These are phyloP conservation scores for Platypus cylindrus DNA, from an alignment of 2,888 invertebrate genomes.

Conservation along the genomic window DNA sequence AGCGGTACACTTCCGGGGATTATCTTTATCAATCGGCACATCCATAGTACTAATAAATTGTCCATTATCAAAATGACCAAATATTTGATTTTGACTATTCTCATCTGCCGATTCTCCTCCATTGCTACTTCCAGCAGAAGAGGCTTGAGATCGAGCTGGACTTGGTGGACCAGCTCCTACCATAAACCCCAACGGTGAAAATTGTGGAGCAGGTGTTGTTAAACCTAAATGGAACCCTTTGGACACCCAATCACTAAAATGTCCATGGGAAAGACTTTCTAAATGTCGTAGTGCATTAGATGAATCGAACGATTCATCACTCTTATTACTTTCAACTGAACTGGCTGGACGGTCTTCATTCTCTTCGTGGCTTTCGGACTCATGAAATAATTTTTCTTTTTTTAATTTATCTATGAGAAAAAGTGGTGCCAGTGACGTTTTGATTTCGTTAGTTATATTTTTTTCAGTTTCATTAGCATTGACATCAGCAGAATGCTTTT, in stretches of 20 bases:
- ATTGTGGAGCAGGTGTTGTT: constrained; percentile 31
- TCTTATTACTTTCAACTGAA: constrained; percentile 43
- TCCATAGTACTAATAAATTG: constrained; percentile 63
- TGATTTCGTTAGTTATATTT: constrained; percentile 28
- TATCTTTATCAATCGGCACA: constrained; percentile 83
- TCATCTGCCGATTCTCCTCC: constrained; percentile 48
- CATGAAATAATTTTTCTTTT: constrained; percentile 31
- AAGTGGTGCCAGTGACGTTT: constrained; percentile 34
- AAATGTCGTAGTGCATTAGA: constrained; percentile 63
- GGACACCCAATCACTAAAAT: constrained; percentile 46
- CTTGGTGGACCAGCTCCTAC: constrained; percentile 44
- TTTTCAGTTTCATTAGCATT: constrained; percentile 34
- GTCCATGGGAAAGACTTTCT: constrained; percentile 68
- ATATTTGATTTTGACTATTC: constrained; percentile 47
- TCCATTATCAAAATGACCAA: constrained; percentile 61
- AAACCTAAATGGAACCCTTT: constrained; percentile 33
- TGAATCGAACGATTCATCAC: constrained; percentile 47
- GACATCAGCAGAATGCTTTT: constrained; percentile 36
- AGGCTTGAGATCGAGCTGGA: constrained; percentile 47
- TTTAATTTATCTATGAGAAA: constrained; percentile 33
- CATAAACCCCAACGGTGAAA: constrained; percentile 37
- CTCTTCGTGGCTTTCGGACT: constrained; percentile 28
- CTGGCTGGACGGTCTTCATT: constrained; percentile 37
- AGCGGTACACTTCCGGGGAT: constrained; percentile 79
- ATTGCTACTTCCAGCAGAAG: constrained; percentile 43